A percentile compares a stretch with the other conserved stretches of the same genome.
These are phyloP conservation scores for Fulmarus glacialis DNA, from an alignment of 2,113 vertebrate genomes.

Conservation along the genomic window DNA sequence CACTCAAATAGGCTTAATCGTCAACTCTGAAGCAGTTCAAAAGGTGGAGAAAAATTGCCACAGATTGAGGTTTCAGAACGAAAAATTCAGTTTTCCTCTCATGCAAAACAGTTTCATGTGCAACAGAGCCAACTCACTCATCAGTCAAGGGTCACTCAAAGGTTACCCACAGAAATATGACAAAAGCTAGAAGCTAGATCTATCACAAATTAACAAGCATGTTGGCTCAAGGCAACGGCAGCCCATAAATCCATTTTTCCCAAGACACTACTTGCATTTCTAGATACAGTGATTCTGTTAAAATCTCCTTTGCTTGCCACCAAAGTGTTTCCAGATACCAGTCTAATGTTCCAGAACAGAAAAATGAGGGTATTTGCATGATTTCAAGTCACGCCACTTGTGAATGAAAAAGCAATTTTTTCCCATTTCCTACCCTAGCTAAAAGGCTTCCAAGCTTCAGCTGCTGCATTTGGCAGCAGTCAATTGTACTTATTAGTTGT, in stretches of 20 bases:
- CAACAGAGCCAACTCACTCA: neutral
- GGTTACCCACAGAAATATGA: neutral
- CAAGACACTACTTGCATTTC: neutral
- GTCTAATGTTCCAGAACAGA: neutral
- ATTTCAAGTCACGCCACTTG: neutral
- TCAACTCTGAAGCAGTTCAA: neutral
- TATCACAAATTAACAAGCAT: neutral
- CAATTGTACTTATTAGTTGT: neutral
- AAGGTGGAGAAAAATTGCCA: neutral
- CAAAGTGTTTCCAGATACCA: conserved; percentile 18
- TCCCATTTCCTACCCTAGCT: neutral
- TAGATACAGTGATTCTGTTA: neutral
- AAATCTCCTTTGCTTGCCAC: neutral
- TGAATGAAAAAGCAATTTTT: neutral
- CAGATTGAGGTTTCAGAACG: neutral
- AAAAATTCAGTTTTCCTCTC: neutral
- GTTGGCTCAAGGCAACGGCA: neutral
- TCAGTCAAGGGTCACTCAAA: neutral
- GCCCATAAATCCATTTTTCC: neutral
- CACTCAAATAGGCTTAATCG: neutral
- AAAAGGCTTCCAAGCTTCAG: neutral
- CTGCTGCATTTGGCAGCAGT: neutral
- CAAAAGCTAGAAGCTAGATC: neutral
- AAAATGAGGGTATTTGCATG: neutral
- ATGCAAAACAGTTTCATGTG: neutral